These are phyloP conservation scores for Campoplex nolae DNA, from an alignment of 2,888 invertebrate genomes.

Conservation along the genomic window DNA sequence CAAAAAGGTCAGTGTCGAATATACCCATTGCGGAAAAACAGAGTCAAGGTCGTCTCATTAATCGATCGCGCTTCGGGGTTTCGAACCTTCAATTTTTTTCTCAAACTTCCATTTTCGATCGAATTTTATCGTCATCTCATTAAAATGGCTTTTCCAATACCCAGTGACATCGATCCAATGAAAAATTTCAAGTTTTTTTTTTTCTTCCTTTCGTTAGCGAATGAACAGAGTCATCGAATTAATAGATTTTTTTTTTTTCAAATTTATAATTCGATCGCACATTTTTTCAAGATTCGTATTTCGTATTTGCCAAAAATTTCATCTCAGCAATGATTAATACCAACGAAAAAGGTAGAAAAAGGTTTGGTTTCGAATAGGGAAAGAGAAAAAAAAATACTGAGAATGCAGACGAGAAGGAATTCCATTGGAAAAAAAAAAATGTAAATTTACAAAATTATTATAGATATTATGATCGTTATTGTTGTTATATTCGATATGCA, in stretches of 20 bases:
- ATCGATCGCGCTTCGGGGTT: not conserved
- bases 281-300: not conserved
- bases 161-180: not conserved
- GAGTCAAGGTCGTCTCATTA: constrained; percentile 5
- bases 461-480: not conserved
- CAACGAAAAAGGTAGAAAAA: not conserved
- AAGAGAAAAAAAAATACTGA: not conserved
- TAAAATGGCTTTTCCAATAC: not conserved
- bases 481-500: constrained; percentile 12
- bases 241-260: no score
- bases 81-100: not conserved
- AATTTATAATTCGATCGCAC: no score
- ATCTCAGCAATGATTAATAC: not conserved
- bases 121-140: constrained; percentile 20
- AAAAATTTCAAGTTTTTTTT: no score
- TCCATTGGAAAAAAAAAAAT: not conserved
- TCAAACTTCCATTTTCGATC: not conserved
- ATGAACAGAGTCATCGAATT: no score
- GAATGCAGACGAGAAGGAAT: not conserved
- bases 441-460: not conserved
- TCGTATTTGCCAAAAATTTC: not conserved
- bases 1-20: constrained; percentile 1
- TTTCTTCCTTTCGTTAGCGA: not conserved
- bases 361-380: not conserved
- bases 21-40: constrained; percentile 27